These are phyloP conservation scores for Hassar affinis DNA, from an alignment of 2,113 vertebrate species.

Conservation along the genomic window DNA sequence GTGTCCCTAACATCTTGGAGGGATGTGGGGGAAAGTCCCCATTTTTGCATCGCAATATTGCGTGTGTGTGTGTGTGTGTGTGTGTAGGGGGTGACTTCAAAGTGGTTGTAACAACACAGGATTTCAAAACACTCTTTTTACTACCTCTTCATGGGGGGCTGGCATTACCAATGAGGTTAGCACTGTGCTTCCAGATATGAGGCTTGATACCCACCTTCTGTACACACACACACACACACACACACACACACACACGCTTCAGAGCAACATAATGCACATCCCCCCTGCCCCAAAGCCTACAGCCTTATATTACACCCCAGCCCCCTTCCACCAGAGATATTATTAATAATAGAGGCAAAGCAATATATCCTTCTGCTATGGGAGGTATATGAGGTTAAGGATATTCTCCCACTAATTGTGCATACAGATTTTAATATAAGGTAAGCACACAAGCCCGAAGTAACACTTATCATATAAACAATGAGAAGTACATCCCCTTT, in stretches of 20 bases:
- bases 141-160: constrained; percentile 10
- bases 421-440: constrained; percentile 74
- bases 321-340: constrained; percentile 63
- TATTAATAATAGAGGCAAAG: constrained; percentile 71
- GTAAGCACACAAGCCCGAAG: constrained; percentile 55
- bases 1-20: constrained; percentile 33
- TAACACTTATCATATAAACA: constrained; percentile 52
- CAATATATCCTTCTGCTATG: constrained; percentile 71
- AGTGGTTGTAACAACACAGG: constrained; percentile 36
- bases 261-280: constrained; percentile 52
- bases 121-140: constrained; percentile 37
- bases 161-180: constrained; percentile 38
- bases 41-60: neutral
- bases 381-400: constrained; percentile 71
- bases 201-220: constrained; percentile 33
- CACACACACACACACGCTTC: constrained; percentile 20
- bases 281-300: constrained; percentile 54
- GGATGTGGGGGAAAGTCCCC: constrained; percentile 22
- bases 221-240: constrained; percentile 34
- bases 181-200: constrained; percentile 32
- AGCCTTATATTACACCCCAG: constrained; percentile 56
- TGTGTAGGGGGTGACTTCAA: constrained; percentile 31
- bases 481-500: constrained; percentile 47
- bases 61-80: constrained; percentile 3
- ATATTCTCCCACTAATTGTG: constrained; percentile 74